These are phyloP conservation scores for Oryzias javanicus DNA, from an alignment of 2,113 vertebrate species.

Conservation along the genomic window DNA sequence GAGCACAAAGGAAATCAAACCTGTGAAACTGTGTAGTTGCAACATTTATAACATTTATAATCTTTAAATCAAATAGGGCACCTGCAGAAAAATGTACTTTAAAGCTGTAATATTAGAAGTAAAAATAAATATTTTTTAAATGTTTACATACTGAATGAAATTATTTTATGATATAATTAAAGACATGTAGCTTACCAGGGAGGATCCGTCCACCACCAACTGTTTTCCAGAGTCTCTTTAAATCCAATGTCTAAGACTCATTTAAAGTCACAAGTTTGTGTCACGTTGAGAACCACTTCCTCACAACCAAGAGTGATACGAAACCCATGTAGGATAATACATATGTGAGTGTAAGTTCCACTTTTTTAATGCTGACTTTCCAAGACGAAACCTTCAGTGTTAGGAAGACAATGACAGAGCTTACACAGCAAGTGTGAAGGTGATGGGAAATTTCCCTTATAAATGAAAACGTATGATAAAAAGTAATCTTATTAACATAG, in stretches of 20 bases:
- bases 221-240: conserved; percentile 12
- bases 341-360: conserved; percentile 53
- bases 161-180: too few relatives aligned
- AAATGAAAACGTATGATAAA: background rate
- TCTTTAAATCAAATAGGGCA: too few relatives aligned
- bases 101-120: too few relatives aligned
- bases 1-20: too few relatives aligned
- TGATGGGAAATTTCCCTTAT: background rate
- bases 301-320: conserved; percentile 46
- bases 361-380: conserved; percentile 72
- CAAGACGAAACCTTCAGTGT: conserved; percentile 56
- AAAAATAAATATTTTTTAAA: too few relatives aligned
- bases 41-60: too few relatives aligned
- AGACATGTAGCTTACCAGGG: background rate
- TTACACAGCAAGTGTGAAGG: conserved; percentile 15
- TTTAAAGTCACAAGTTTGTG: conserved; percentile 38
- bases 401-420: conserved; percentile 17
- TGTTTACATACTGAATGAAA: too few relatives aligned
- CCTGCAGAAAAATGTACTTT: too few relatives aligned
- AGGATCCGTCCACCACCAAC: conserved; percentile 38
- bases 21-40: too few relatives aligned
- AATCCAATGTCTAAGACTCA: conserved; percentile 1
- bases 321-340: conserved; percentile 33
- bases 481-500: background rate
- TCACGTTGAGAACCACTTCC: conserved; percentile 56